phyloP scores from a whole-genome alignment of 2,888 invertebrate species.

The Sialis lutaria region DNA sequence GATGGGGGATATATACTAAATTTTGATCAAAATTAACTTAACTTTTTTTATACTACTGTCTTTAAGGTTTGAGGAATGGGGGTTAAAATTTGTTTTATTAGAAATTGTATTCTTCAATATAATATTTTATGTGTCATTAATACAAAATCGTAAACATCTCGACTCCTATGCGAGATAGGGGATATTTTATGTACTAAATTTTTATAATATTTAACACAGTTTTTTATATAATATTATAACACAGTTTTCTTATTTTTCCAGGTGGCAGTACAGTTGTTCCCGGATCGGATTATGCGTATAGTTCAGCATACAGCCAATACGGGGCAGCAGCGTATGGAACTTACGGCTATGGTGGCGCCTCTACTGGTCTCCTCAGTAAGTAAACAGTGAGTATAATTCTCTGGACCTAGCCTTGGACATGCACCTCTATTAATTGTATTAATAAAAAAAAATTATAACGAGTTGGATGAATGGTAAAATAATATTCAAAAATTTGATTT shows the following conservation, averaged over 20 bases:
- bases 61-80: too few relatives aligned
- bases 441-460: too few relatives aligned
- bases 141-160: too few relatives aligned
- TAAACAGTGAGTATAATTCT: slow-evolving; percentile 41
- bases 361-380: slow-evolving; percentile 53
- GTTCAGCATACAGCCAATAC: slow-evolving; percentile 58
- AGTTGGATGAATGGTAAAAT: too few relatives aligned
- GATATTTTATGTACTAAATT: background rate
- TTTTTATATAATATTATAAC: background rate
- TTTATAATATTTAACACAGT: background rate
- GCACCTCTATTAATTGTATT: slow-evolving; percentile 1
- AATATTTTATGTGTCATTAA: too few relatives aligned
- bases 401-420: slow-evolving; percentile 4
- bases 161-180: too few relatives aligned
- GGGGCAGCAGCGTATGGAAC: slow-evolving; percentile 51
- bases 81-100: too few relatives aligned
- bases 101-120: too few relatives aligned
- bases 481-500: background rate
- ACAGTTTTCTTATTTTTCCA: slow-evolving; percentile 16
- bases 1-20: too few relatives aligned
- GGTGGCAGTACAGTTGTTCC: slow-evolving; percentile 44
- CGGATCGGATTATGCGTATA: slow-evolving; percentile 50
- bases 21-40: too few relatives aligned
- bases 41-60: too few relatives aligned
- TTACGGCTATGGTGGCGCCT: slow-evolving; percentile 43